Base-by-base conservation (phyloP, 1,140 invertebrate genomes). In the Ladona fulva region DNA sequence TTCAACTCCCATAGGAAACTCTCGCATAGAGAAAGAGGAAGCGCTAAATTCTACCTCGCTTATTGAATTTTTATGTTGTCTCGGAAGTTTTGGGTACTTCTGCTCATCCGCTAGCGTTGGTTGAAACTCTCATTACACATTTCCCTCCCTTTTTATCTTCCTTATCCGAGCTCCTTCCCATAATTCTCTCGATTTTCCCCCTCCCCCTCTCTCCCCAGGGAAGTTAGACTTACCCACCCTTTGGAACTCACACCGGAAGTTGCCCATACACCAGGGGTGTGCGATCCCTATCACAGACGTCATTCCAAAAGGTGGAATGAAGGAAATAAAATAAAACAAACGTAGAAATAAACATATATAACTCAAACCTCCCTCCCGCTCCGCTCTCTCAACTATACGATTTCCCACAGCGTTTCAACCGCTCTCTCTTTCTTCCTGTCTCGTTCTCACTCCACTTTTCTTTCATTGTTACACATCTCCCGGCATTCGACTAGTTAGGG, bases 311-410 rank as follows among this genome's bases (percentile, higher is more conserved):
- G 52, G 52, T 12, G 14, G n/a, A 22, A 66, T 19, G 14, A 22
- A 52, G 19, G 44, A 19, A 52, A 52, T 52, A 52, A 52, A 52
- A 52, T 52, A 19, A 52, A 52, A 52, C 44, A 52, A 66, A 19
- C 52, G 52, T 66, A 22, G n/a, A 66, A 66, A 66, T 66, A 66
- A 66, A 66, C 52, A 66, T 66, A 12, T 66, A 66, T 66, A 66
- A 66, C 52, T 66, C 52, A 12, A 66, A 12, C 12, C 52, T 66
- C 12, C 12, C 12, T 1, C n/a, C 12, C 29, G 29, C n/a, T 52
- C 19, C 44, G 10, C 44, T 11, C 19, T 66, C 52, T 66, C 3
- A 66, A 6, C 3, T 66, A 12, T 16, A 66, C 52, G n/a, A 66
- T 66, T 66, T 66, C 52, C 52, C 52, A 66, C 52, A 19, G 5